Conservation (phyloP, 2,888 invertebrate genomes). For the Salpingus planirostris region DNA sequence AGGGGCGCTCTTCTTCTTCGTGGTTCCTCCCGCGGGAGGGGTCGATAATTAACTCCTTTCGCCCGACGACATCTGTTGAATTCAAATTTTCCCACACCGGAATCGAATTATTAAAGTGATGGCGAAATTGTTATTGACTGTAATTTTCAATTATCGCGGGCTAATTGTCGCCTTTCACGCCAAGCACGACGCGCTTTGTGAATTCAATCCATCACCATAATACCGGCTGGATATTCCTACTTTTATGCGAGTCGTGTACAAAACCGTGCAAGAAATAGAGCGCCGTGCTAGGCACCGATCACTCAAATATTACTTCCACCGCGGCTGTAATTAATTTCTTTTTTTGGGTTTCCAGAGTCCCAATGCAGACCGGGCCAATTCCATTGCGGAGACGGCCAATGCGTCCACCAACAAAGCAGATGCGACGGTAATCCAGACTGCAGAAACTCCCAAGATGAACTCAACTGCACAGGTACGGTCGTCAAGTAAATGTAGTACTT, state of each 20-base stretch:
- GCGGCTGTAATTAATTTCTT: constrained; percentile 3
- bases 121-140: constrained; percentile 7
- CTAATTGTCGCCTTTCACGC: constrained; percentile 24
- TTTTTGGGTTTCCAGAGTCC: constrained; percentile 18
- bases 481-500: too few species aligned
- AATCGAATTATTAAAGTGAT: constrained; percentile 9
- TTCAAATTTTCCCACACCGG: constrained; percentile 3
- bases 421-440: constrained; percentile 58
- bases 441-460: constrained; percentile 53
- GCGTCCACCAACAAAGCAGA: constrained; percentile 46
- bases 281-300: constrained; percentile 11
- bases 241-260: too few species aligned
- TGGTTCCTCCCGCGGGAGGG: too few species aligned
- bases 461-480: constrained; percentile 40
- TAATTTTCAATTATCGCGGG: constrained; percentile 12
- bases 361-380: constrained; percentile 42
- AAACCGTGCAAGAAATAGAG: too few species aligned
- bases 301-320: constrained; percentile 1
- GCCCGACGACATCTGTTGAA: too few species aligned
- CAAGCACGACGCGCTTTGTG: constrained; percentile 18
- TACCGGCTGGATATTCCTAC: constrained; percentile 25
- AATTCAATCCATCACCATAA: constrained; percentile 22
- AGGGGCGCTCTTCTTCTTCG: too few species aligned
- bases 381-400: constrained; percentile 48
- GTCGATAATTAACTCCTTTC: too few species aligned